Conservation (phyloP, 2,888 invertebrate genomes). For the Lamproptera curius region DNA sequence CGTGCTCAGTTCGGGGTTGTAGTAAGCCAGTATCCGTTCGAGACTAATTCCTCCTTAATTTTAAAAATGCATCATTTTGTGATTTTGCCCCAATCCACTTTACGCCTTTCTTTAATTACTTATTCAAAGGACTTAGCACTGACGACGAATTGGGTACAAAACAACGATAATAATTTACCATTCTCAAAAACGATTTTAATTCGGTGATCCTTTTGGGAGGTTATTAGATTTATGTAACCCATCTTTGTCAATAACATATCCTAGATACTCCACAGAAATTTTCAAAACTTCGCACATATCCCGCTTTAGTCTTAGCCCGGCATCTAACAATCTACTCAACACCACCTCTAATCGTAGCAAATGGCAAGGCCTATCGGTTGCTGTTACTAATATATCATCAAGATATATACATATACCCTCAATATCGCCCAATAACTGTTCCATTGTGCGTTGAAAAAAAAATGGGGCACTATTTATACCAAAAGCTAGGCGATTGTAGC, state of each 20-base stretch:
- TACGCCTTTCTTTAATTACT: conserved; percentile 11
- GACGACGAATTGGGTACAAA: conserved; percentile 8
- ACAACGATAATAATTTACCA: conserved; percentile 5
- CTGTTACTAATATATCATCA: conserved; percentile 20
- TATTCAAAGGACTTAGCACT: conserved; percentile 15
- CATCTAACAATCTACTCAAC: conserved; percentile 15
- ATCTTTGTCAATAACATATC: conserved; percentile 19
- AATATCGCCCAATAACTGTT: not conserved
- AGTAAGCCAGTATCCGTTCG: not conserved
- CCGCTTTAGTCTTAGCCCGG: conserved; percentile 18
- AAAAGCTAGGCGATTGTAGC: conserved; percentile 18
- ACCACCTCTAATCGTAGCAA: conserved; percentile 1
- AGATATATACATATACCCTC: conserved; percentile 11
- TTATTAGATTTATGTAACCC: conserved; percentile 16
- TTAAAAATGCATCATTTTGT: conserved; percentile 2
- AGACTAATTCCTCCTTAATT: too few relatives aligned
- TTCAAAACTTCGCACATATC: conserved; percentile 1
- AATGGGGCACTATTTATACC: conserved; percentile 3
- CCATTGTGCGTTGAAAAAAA: not conserved
- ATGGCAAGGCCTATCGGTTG: not conserved
- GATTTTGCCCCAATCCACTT: conserved; percentile 17
- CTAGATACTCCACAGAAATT: conserved; percentile 22
- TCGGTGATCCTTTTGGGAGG: not conserved
- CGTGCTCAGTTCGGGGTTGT: not conserved
- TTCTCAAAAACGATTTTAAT: not conserved